These are phyloP conservation scores for Fragum fragum DNA, from an alignment of 2,888 invertebrate genomes.

Conservation along the genomic window DNA sequence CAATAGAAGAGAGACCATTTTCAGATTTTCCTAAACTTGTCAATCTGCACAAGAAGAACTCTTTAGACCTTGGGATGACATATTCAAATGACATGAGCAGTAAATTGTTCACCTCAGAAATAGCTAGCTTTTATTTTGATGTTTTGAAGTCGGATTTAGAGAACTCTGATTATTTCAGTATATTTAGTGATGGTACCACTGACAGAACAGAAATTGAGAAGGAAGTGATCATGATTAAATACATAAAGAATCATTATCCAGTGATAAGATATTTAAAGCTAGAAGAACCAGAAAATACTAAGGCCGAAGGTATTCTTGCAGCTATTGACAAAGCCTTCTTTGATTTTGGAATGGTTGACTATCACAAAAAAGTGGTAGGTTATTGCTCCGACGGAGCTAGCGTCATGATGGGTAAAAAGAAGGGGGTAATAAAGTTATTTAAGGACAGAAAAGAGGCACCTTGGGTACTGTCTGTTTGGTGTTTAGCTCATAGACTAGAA, in stretches of 20 bases:
- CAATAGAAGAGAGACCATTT: conserved; percentile 7
- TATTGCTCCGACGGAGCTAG: conserved; percentile 61
- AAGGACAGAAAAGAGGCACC: conserved; percentile 32
- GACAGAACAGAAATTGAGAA: conserved; percentile 54
- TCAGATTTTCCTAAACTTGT: conserved; percentile 43
- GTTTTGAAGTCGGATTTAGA: conserved; percentile 40
- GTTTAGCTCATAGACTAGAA: conserved; percentile 59
- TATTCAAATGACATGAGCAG: conserved; percentile 44
- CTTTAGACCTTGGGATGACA: conserved; percentile 31
- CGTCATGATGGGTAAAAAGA: conserved; percentile 55
- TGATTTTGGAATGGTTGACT: conserved; percentile 25
- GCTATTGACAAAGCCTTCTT: conserved; percentile 45
- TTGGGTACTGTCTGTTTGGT: conserved; percentile 55
- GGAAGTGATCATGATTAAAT: conserved; percentile 47
- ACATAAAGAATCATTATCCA: conserved; percentile 46
- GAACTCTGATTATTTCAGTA: conserved; percentile 44
- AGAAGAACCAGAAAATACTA: conserved; percentile 50
- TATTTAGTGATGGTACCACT: conserved; percentile 52
- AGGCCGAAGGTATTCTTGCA: conserved; percentile 50
- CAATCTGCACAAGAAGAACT: conserved; percentile 37
- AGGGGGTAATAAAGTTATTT: conserved; percentile 50
- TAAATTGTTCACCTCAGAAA: conserved; percentile 34
- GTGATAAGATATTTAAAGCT: conserved; percentile 46
- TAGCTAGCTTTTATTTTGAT: conserved; percentile 50
- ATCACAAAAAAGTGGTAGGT: conserved; percentile 41